Conservation (phyloP, 2,888 invertebrate species). For the Eristalis arbustorum region DNA sequence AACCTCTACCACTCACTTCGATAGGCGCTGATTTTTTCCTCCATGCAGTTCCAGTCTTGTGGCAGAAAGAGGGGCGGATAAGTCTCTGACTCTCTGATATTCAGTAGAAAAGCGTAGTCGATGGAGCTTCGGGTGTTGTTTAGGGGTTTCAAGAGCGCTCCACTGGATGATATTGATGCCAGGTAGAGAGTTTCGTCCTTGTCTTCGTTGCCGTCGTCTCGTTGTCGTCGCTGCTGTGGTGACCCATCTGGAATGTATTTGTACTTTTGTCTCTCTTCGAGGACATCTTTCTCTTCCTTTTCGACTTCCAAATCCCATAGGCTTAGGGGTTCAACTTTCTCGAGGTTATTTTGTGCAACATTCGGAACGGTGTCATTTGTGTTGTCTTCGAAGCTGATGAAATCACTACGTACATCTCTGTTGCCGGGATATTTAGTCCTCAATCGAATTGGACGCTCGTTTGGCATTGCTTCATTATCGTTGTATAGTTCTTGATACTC, state of each 20-base stretch:
- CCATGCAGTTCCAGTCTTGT: slow-evolving; percentile 85
- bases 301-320: slow-evolving; percentile 83
- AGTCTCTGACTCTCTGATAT: slow-evolving; percentile 86
- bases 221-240: slow-evolving; percentile 44
- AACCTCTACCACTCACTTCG: slow-evolving; percentile 74
- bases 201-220: slow-evolving; percentile 49
- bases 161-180: slow-evolving; percentile 78
- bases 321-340: slow-evolving; percentile 75
- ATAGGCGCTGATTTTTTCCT: slow-evolving; percentile 81
- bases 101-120: slow-evolving; percentile 87
- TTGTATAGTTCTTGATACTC: slow-evolving; percentile 78
- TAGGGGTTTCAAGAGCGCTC: slow-evolving; percentile 80
- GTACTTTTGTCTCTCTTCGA: slow-evolving; percentile 74
- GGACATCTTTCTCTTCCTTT: slow-evolving; percentile 81
- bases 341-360: slow-evolving; percentile 71
- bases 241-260: slow-evolving; percentile 61
- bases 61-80: slow-evolving; percentile 82
- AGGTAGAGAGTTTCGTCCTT: slow-evolving; percentile 75
- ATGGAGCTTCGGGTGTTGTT: slow-evolving; percentile 79
- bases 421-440: slow-evolving; percentile 79
- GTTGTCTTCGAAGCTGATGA: slow-evolving; percentile 70
- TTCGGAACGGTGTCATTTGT: slow-evolving; percentile 68
- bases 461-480: slow-evolving; percentile 75
- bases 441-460: slow-evolving; percentile 77
- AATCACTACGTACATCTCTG: slow-evolving; percentile 78